Evolutionary conservation across 2,797 vertebrate genomes (phyloP), one percentile per base, ranked within the genome.

Genomic region (Furcifer pardalis): DNA sequence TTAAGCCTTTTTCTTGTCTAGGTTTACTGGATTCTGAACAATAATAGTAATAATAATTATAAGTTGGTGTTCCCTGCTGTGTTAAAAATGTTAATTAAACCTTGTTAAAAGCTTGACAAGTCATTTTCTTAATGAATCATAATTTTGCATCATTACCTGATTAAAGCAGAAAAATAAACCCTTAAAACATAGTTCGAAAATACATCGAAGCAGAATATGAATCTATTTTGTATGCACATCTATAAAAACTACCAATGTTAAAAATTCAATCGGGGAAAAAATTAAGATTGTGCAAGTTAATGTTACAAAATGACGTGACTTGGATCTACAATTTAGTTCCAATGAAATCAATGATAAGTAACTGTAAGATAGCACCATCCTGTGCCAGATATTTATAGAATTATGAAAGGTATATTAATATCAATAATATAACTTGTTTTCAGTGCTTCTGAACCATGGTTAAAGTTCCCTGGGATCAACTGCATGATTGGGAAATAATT

Each of bases 21-120:
- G 82, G 1, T 0, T 44, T 86, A 81, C 73, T 65, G 75, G 85
- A 93, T 88, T 85, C 80, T 84, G 87, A 84, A 86, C 71, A 0
- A 84, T 89, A 63, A 77, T 60, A 91, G 73, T 85, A 86, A 75
- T 49, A 71, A 84, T 65, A 77, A 77, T 59, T 59, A 71, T 60
- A 92, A 87, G 37, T 84, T 88, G 79, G 81, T 63, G 77, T 60
- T 88, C 52, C 84, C 79, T 0, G n/a, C 88, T 93, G 91, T 81
- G 89, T 83, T 73, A 86, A 81, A 87, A 89, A 86, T 89, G 88
- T 87, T 91, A 87, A 88, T 86, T 90, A 87, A 82, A 88, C 81
- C 82, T 83, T 40, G 2, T 88, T 83, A 73, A 82, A 82, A 88
- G 87, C 79, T 89, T 84, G 83, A 84, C 25, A 7, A 82, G 74